A percentile compares a stretch with the other conserved stretches of the same genome.
Evolutionary conservation across 2,888 invertebrate genomes (phyloP).

Genomic region (Hypomecis atomaria): DNA sequence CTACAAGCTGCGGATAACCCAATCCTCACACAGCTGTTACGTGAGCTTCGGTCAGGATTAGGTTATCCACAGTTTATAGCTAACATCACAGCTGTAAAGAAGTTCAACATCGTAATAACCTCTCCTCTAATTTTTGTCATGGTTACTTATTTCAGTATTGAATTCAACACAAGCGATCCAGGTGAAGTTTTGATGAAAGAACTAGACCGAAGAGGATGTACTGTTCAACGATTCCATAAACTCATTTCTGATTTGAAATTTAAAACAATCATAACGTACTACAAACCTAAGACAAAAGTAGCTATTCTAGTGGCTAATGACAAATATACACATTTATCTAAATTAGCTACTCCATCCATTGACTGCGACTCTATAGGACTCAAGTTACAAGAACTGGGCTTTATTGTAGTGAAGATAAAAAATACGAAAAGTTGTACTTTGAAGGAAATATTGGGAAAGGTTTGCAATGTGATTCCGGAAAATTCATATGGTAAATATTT

Average conservation of each 20-base stretch:
- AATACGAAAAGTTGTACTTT: conserved; percentile 61
- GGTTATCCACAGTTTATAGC: no score
- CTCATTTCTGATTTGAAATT: conserved; percentile 52
- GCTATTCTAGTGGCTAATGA: conserved; percentile 78
- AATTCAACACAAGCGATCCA: conserved; percentile 59
- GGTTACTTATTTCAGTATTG: conserved; percentile 51
- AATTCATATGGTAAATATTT: conserved; percentile 72
- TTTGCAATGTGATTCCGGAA: conserved; percentile 64
- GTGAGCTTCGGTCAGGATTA: no score
- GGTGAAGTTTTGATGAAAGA: conserved; percentile 69
- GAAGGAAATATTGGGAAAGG: conserved; percentile 55
- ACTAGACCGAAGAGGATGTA: conserved; percentile 65
- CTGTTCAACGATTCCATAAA: conserved; percentile 56
- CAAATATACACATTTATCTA: conserved; percentile 68
- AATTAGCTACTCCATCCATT: conserved; percentile 71
- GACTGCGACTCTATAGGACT: conserved; percentile 72
- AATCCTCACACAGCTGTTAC: no score
- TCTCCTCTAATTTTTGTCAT: not conserved
- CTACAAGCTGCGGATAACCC: no score
- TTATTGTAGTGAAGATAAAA: conserved; percentile 66
- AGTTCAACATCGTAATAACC: no score
- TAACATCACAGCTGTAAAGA: no score
- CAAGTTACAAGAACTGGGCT: conserved; percentile 67
- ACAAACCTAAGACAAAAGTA: conserved; percentile 69
- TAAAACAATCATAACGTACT: conserved; percentile 62